A percentile compares a stretch with the other conserved stretches of the same genome.
phyloP scores from a whole-genome alignment of 2,888 invertebrate genomes.

The Plebejus melissa region DNA sequence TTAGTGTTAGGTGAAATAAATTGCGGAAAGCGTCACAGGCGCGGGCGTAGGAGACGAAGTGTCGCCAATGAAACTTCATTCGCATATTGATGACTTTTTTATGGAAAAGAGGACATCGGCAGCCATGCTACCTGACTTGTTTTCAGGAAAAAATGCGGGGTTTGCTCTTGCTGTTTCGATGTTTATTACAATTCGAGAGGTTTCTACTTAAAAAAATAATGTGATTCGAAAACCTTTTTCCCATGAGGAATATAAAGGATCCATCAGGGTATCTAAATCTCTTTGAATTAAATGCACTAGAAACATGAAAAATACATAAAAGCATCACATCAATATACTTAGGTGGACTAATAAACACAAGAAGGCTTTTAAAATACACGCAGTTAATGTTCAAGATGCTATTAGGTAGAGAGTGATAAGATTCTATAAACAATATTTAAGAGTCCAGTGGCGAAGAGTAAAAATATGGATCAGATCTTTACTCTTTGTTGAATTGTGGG shows the following conservation, averaged over 20 bases:
- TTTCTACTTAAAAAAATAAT: too few species aligned
- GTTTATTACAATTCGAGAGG: not conserved
- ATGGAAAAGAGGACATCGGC: slow-evolving; percentile 18
- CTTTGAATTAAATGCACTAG: not conserved
- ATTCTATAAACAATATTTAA: not conserved
- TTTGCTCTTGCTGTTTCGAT: not conserved
- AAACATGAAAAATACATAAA: slow-evolving; percentile 6
- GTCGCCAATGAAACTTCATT: slow-evolving; percentile 27
- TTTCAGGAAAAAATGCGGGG: not conserved
- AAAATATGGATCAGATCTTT: not conserved
- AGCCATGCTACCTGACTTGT: slow-evolving; percentile 17
- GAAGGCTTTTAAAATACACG: slow-evolving; percentile 8
- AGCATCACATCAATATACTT: not conserved
- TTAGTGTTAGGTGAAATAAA: slow-evolving; percentile 25
- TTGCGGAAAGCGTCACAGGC: slow-evolving; percentile 16
- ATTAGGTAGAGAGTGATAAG: not conserved
- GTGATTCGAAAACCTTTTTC: not conserved
- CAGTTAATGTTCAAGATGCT: not conserved
- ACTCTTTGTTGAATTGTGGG: not conserved
- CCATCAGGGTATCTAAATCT: not conserved
- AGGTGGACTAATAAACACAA: not conserved
- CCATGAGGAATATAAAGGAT: not conserved
- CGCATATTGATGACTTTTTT: slow-evolving; percentile 28
- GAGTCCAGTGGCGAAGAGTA: not conserved
- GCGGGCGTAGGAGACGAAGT: slow-evolving; percentile 23